Evolutionary conservation across 2,113 vertebrate genomes (phyloP).

Genomic region (Tyto alba): DNA sequence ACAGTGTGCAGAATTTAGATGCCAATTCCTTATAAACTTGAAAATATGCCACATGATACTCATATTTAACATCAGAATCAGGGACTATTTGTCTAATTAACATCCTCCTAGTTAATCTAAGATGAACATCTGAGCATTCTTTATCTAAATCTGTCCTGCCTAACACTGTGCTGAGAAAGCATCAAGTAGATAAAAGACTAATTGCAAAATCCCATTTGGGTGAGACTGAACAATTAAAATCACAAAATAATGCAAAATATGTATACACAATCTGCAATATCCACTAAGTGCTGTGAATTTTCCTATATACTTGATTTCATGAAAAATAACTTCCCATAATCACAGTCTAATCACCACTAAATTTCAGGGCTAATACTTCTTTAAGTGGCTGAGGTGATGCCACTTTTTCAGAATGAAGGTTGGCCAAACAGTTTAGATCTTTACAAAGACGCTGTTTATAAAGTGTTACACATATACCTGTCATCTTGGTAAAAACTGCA

Average conservation of each 20-base stretch:
- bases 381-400: background rate
- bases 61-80: slow-evolving; percentile 6
- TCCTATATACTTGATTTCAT: background rate
- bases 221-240: slow-evolving; percentile 37
- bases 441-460: background rate
- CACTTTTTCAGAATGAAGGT: background rate
- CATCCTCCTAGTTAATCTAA: slow-evolving; percentile 41
- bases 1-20: background rate
- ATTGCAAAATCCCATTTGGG: slow-evolving; percentile 9
- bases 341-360: background rate
- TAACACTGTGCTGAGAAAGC: background rate
- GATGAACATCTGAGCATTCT: slow-evolving; percentile 29
- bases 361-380: background rate
- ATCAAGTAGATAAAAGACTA: slow-evolving; percentile 22
- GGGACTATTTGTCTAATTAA: slow-evolving; percentile 41
- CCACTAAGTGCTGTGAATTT: slow-evolving; percentile 10
- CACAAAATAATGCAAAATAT: background rate
- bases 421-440: background rate
- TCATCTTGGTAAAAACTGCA: background rate
- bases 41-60: background rate
- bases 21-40: background rate
- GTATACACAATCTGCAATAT: background rate
- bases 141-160: slow-evolving; percentile 13
- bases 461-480: background rate
- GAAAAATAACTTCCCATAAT: background rate